phyloP scores from a whole-genome alignment of 2,888 invertebrate genomes.

The Deilephila porcellus region DNA sequence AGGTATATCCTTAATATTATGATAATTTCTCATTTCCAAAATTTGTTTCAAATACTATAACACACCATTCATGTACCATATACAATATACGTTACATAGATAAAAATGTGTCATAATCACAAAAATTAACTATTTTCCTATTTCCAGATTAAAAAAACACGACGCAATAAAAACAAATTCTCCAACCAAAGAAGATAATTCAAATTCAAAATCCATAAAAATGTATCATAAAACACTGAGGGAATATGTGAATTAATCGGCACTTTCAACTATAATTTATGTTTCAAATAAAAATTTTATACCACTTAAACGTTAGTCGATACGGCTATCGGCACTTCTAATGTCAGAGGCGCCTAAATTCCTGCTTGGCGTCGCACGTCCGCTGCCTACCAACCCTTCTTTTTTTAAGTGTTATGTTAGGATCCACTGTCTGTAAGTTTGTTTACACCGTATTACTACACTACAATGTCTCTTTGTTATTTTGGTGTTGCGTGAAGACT shows the following conservation, averaged over 20 bases:
- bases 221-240: slow-evolving; percentile 68
- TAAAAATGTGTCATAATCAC: slow-evolving; percentile 51
- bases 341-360: slow-evolving; percentile 79
- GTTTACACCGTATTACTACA: slow-evolving; percentile 2
- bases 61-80: no score
- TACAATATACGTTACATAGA: not conserved
- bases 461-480: not conserved
- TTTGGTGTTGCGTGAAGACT: not conserved
- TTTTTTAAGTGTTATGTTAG: slow-evolving; percentile 78
- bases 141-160: not conserved
- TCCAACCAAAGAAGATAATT: slow-evolving; percentile 10
- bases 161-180: not conserved
- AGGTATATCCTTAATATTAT: no score
- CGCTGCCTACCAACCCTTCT: slow-evolving; percentile 45
- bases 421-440: slow-evolving; percentile 46
- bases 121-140: slow-evolving; percentile 28
- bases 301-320: slow-evolving; percentile 77
- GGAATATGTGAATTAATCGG: slow-evolving; percentile 77
- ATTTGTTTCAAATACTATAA: no score
- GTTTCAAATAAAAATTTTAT: slow-evolving; percentile 81
- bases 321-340: slow-evolving; percentile 78
- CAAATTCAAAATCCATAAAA: slow-evolving; percentile 18
- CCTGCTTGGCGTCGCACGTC: slow-evolving; percentile 69
- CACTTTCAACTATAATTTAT: slow-evolving; percentile 79
- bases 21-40: no score